Evolutionary conservation across 1,140 invertebrate genomes (phyloP).

Genomic region (Calliphora vicina): DNA sequence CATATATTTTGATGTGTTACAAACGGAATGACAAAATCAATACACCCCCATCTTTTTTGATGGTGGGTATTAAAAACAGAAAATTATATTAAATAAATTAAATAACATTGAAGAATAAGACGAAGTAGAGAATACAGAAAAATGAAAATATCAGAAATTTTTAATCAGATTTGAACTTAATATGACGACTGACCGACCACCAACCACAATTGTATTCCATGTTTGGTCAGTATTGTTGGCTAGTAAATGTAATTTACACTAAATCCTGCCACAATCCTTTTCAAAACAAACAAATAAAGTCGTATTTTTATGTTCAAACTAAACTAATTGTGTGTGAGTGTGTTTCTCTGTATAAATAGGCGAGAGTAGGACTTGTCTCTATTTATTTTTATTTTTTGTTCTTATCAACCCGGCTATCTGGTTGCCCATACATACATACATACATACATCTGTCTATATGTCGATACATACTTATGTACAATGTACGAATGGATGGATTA

Average conservation of each 20-base stretch:
- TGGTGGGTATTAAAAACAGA: too few species aligned
- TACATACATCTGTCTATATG: not conserved
- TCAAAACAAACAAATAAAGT: not conserved
- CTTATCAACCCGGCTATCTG: not conserved
- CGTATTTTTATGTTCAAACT: not conserved
- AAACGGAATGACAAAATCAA: too few species aligned
- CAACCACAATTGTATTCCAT: not conserved
- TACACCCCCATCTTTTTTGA: too few species aligned
- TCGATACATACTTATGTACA: not conserved
- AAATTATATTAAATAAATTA: too few species aligned
- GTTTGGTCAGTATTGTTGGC: not conserved
- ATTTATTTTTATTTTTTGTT: not conserved
- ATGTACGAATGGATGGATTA: not conserved
- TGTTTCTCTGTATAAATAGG: not conserved
- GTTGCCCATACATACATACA: not conserved
- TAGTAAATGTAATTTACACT: not conserved
- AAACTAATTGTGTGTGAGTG: not conserved
- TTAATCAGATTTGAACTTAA: not conserved
- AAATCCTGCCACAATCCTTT: slow-evolving; percentile 21
- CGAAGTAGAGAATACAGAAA: not conserved
- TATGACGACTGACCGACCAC: not conserved
- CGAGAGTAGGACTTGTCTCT: not conserved
- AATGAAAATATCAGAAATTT: not conserved
- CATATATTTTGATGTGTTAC: too few species aligned
- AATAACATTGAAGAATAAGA: too few species aligned